These are phyloP conservation scores for Wiebesia pumilae DNA, from an alignment of 1,140 invertebrate genomes.

Conservation along the genomic window DNA sequence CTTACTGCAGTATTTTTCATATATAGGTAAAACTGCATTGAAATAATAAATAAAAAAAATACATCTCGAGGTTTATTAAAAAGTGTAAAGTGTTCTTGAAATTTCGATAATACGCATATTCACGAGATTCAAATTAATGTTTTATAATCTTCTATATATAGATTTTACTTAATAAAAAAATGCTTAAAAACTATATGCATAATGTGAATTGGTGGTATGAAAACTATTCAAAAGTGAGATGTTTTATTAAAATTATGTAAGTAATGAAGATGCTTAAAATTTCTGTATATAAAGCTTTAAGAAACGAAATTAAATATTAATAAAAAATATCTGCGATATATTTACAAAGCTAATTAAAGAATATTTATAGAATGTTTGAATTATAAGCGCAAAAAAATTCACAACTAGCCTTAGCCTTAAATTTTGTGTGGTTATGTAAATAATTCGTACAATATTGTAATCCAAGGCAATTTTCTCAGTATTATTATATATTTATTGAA, in stretches of 20 bases:
- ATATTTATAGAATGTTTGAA: constrained; percentile 5
- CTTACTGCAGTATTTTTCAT: constrained; percentile 11
- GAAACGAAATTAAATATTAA: neutral
- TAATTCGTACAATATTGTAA: constrained; percentile 5
- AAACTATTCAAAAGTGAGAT: neutral
- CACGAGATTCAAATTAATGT: neutral
- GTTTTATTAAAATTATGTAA: neutral
- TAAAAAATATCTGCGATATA: constrained; percentile 31
- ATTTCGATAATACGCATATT: neutral
- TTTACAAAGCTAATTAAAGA: constrained; percentile 21
- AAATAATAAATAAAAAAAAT: neutral
- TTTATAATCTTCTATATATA: neutral
- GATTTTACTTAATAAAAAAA: neutral
- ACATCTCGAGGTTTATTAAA: neutral
- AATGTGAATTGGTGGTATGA: neutral
- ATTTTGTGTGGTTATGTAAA: constrained; percentile 31
- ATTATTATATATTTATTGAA: neutral
- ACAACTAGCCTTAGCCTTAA: constrained; percentile 38
- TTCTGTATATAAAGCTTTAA: neutral
- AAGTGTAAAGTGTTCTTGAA: neutral
- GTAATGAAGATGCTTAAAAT: neutral
- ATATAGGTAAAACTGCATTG: neutral
- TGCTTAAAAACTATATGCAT: neutral
- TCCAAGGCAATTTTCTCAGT: neutral
- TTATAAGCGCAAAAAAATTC: neutral